Percentiles rank a stretch among this genome's conserved stretches.
These are phyloP conservation scores for Regulus satrapa DNA, from an alignment of 2,113 vertebrate species.

Conservation along the genomic window DNA sequence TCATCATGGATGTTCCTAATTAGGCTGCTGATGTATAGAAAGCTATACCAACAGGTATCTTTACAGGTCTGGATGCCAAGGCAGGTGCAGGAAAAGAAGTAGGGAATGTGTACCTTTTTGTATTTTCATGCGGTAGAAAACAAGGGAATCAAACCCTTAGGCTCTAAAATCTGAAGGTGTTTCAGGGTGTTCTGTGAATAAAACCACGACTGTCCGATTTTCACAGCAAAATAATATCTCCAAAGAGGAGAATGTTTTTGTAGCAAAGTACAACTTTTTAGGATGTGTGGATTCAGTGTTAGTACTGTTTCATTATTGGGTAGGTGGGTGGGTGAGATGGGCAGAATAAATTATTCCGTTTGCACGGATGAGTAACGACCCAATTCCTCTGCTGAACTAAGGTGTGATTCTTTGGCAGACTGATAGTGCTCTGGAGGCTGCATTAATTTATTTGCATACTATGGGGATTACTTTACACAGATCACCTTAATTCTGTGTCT, in stretches of 20 bases:
- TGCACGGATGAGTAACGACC: conserved; percentile 7
- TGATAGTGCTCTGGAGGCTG: not conserved
- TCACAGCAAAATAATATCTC: not conserved
- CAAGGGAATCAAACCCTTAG: not conserved
- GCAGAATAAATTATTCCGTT: not conserved
- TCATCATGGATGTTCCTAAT: not conserved
- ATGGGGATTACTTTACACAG: not conserved
- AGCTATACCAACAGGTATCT: not conserved
- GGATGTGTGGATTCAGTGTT: not conserved
- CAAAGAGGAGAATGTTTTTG: not conserved
- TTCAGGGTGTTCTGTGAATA: not conserved
- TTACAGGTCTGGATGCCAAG: not conserved
- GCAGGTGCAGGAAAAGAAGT: not conserved
- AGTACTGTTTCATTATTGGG: not conserved
- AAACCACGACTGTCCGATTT: not conserved
- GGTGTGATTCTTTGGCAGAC: conserved; percentile 25
- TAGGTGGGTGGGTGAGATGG: not conserved
- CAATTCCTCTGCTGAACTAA: not conserved
- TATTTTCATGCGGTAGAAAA: not conserved
- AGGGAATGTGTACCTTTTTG: not conserved
- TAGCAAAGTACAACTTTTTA: not conserved
- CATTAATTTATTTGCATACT: conserved; percentile 17
- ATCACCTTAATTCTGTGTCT: not conserved
- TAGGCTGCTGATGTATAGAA: not conserved
- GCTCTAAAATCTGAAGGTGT: not conserved